These are phyloP conservation scores for Dreissena polymorpha DNA, from an alignment of 1,140 invertebrate species.

Conservation along the genomic window DNA sequence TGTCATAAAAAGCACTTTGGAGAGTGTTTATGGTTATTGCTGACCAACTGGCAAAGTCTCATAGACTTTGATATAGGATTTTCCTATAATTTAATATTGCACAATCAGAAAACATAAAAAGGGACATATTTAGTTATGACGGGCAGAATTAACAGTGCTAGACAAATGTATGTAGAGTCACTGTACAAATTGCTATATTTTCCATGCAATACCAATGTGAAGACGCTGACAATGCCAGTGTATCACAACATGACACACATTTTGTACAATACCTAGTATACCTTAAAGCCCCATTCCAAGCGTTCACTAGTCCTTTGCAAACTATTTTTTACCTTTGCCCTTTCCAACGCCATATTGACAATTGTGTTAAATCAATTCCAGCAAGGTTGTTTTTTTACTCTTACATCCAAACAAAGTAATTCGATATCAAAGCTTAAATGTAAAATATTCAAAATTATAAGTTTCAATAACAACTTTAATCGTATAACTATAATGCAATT, in stretches of 20 bases:
- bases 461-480: neutral
- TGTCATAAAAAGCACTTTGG: too few species aligned
- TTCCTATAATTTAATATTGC: neutral
- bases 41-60: too few species aligned
- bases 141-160: neutral
- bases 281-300: constrained; percentile 11
- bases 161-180: constrained; percentile 24
- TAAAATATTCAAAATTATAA: neutral
- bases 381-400: constrained; percentile 48
- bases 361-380: too few species aligned
- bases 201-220: neutral
- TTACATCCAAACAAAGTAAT: neutral
- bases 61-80: too few species aligned
- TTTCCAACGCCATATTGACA: constrained; percentile 74
- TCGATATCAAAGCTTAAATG: too few species aligned
- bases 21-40: too few species aligned
- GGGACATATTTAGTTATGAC: neutral
- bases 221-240: constrained; percentile 18
- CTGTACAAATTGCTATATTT: neutral
- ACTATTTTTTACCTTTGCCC: constrained; percentile 68
- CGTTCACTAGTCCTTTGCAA: constrained; percentile 15
- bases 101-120: too few species aligned
- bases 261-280: too few species aligned
- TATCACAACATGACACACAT: too few species aligned
- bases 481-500: neutral